Base-by-base conservation (phyloP, 2,113 vertebrate species). In the Falco punctatus region DNA sequence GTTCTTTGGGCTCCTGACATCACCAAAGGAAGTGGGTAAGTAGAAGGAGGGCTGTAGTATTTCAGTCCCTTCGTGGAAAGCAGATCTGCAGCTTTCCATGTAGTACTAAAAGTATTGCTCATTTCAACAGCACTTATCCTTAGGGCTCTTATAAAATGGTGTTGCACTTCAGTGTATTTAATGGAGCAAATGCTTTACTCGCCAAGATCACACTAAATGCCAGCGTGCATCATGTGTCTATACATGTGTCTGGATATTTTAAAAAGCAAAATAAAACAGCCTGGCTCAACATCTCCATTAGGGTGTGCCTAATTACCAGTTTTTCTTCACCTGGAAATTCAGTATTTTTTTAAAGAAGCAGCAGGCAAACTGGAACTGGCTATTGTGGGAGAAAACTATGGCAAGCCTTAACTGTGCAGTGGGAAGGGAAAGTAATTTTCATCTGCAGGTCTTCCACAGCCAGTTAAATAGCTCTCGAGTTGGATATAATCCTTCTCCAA, bases 21-120 rank as follows among this genome's bases (percentile, higher is more conserved):
- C 99, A 6, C 99, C 99, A 0, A 99, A 99, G 93, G 99, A 99
- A 99, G 98, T 99, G 33, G 99, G 99, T 99, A 97, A 98, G 99
- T 94, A 95, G 57, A 94, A 94, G 67, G 67, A 71, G 32, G 3
- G 57, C 48, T 67, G 61, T 59, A 54, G 62, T 52, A 20, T 83
- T 89, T 77, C 48, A 81, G 46, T 92, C 40, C n/a, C 72, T 71
- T 77, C 51, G 17, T 8, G 33, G 52, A 59, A 79, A 75, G 83
- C 59, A 70, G 54, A 57, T 81, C 89, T 91, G 70, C 64, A 81
- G 59, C 57, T 91, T 82, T 72, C 33, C 23, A 4, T 15, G 11
- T 61, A 61, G 78, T 55, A 15, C 59, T 88, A 4, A 40, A 72
- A 61, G n/a, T 35, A 9, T 55, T 80, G 27, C 64, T 95, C 19